Conservation (phyloP, 2,888 invertebrate genomes). For the Oligia strigilis region DNA sequence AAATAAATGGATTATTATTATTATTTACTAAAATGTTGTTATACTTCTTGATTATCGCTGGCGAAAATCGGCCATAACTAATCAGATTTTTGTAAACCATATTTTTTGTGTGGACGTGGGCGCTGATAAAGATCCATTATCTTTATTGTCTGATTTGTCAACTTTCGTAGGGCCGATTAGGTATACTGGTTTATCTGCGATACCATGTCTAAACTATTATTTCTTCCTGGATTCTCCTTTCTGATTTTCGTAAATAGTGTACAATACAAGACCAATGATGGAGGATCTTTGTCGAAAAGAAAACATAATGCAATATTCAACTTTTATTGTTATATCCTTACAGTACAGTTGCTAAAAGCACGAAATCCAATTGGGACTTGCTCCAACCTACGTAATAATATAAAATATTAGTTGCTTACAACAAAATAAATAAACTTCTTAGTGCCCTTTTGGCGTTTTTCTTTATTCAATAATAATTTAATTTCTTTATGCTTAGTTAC, state of each 20-base stretch:
- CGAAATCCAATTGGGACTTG: constrained; percentile 84
- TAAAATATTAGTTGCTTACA: constrained; percentile 89
- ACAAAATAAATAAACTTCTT: constrained; percentile 89
- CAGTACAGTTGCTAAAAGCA: constrained; percentile 86
- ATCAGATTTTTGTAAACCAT: neutral
- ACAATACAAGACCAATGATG: neutral
- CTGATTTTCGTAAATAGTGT: neutral
- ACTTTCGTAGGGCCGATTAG: neutral
- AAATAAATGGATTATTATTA: too few species aligned
- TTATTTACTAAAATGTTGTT: too few species aligned
- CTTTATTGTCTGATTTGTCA: neutral
- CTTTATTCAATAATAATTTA: constrained; percentile 80
- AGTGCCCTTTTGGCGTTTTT: constrained; percentile 85
- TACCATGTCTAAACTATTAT: neutral
- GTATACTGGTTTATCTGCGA: neutral
- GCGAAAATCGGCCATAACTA: neutral
- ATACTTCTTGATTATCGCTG: neutral
- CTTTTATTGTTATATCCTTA: constrained; percentile 86
- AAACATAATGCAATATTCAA: constrained; percentile 75
- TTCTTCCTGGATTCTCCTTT: neutral
- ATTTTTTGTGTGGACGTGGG: neutral
- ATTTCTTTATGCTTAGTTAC: constrained; percentile 88
- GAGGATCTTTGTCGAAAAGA: constrained; percentile 41
- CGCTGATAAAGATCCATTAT: neutral
- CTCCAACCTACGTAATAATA: constrained; percentile 84